Conservation (phyloP, 1,140 invertebrate genomes). For the Kradibia gibbosae region DNA sequence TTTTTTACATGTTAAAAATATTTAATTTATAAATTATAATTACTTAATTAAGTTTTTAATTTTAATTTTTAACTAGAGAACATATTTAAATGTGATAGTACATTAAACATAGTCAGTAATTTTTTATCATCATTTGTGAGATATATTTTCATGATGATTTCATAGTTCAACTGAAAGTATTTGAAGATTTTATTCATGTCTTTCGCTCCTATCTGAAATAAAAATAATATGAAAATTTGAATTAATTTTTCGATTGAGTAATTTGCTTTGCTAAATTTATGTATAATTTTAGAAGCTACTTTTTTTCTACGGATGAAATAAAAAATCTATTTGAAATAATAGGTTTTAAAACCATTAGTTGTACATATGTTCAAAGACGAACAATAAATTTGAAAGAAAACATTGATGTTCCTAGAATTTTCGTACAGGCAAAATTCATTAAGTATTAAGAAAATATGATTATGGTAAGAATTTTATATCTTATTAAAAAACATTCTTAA, state of each 20-base stretch:
- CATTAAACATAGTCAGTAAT: too few species aligned
- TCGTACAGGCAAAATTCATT: slow-evolving; percentile 91
- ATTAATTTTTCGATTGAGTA: too few species aligned
- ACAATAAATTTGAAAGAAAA: slow-evolving; percentile 94
- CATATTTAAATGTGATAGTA: slow-evolving; percentile 1
- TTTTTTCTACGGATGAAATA: slow-evolving; percentile 83
- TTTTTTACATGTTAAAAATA: not conserved
- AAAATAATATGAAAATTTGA: not conserved
- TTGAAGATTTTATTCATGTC: slow-evolving; percentile 60
- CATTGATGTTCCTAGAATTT: slow-evolving; percentile 90
- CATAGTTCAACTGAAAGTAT: slow-evolving; percentile 67
- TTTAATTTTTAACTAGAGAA: slow-evolving; percentile 7
- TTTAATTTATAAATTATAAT: slow-evolving; percentile 7
- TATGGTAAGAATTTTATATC: too few species aligned
- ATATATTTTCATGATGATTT: slow-evolving; percentile 60
- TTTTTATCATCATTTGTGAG: too few species aligned
- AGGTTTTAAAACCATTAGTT: slow-evolving; percentile 81
- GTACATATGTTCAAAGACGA: slow-evolving; percentile 86
- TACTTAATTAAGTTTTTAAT: slow-evolving; percentile 15
- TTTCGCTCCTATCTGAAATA: slow-evolving; percentile 71
- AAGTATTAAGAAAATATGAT: slow-evolving; percentile 70
- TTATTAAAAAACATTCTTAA: too few species aligned
- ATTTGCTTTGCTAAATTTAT: slow-evolving; percentile 30
- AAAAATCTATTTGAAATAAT: slow-evolving; percentile 75
- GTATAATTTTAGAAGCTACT: slow-evolving; percentile 82